These are phyloP conservation scores for Spheniscus mendiculus DNA, from an alignment of 2,113 vertebrate genomes.

Conservation along the genomic window DNA sequence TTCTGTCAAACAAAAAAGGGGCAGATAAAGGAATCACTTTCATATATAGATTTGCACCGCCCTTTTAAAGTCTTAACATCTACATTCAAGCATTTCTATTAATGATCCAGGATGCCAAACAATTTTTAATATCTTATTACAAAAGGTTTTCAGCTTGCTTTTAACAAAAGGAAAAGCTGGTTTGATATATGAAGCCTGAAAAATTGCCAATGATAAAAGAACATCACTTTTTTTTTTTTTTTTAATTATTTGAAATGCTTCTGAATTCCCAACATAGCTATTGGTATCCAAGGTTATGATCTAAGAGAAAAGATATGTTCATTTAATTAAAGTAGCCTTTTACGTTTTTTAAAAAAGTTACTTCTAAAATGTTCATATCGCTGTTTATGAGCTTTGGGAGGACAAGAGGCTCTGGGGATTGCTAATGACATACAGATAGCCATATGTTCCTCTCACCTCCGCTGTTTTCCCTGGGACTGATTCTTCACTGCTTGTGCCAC, in stretches of 20 bases:
- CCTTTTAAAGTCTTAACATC: not conserved
- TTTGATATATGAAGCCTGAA: constrained; percentile 35
- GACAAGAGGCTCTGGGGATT: not conserved
- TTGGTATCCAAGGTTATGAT: constrained; percentile 39
- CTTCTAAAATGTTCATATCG: constrained; percentile 1
- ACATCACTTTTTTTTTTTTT: not conserved
- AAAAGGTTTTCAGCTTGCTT: constrained; percentile 4
- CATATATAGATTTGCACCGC: not conserved
- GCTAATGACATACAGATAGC: constrained; percentile 27
- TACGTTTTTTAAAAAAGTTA: not conserved
- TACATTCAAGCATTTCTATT: not conserved
- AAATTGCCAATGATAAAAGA: constrained; percentile 29
- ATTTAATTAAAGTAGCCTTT: constrained; percentile 54
- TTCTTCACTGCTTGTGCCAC: not conserved
- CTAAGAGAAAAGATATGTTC: constrained; percentile 46
- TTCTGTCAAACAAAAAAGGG: not conserved
- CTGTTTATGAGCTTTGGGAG: constrained; percentile 52
- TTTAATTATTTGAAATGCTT: constrained; percentile 14
- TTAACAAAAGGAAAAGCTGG: not conserved
- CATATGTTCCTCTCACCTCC: constrained; percentile 28
- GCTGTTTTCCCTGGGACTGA: not conserved
- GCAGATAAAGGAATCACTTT: not conserved
- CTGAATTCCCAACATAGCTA: constrained; percentile 47
- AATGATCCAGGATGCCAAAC: not conserved
- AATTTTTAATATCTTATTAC: not conserved